Conservation (phyloP, 2,888 invertebrate species). For the Sarcophaga carnaria region DNA sequence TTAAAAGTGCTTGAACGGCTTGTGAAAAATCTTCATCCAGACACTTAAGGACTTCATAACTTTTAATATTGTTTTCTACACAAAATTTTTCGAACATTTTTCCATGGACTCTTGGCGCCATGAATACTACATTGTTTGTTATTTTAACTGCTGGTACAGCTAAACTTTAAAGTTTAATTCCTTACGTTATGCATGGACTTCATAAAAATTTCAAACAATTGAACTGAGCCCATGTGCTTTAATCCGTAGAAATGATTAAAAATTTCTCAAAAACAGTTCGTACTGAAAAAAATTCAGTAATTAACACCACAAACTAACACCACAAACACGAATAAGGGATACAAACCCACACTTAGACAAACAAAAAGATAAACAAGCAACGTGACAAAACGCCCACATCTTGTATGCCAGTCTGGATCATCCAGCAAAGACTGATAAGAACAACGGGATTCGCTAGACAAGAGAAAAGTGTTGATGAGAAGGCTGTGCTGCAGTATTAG, state of each 20-base stretch:
- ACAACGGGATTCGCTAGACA: no score
- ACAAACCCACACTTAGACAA: neutral
- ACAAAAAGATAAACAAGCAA: slow-evolving; percentile 15
- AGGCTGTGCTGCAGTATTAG: slow-evolving; percentile 7
- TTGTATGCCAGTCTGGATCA: neutral
- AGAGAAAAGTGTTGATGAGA: neutral
- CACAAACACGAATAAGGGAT: neutral
- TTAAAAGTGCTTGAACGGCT: no score
- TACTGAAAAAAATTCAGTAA: slow-evolving; percentile 48
- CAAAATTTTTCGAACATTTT: no score
- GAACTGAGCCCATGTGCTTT: neutral
- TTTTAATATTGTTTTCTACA: no score
- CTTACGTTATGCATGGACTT: no score
- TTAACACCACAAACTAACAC: slow-evolving; percentile 39
- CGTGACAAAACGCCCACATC: slow-evolving; percentile 30
- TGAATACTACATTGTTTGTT: no score
- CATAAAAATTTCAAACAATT: no score
- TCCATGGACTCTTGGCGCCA: no score
- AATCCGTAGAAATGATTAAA: slow-evolving; percentile 24
- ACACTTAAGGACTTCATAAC: no score
- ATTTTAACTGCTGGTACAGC: no score
- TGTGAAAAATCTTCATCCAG: no score
- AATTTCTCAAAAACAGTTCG: slow-evolving; percentile 19
- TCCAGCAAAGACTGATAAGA: neutral
- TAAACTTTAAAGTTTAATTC: no score